Evolutionary conservation across 1,140 invertebrate genomes (phyloP).

Genomic region (Coptotermes formosanus): DNA sequence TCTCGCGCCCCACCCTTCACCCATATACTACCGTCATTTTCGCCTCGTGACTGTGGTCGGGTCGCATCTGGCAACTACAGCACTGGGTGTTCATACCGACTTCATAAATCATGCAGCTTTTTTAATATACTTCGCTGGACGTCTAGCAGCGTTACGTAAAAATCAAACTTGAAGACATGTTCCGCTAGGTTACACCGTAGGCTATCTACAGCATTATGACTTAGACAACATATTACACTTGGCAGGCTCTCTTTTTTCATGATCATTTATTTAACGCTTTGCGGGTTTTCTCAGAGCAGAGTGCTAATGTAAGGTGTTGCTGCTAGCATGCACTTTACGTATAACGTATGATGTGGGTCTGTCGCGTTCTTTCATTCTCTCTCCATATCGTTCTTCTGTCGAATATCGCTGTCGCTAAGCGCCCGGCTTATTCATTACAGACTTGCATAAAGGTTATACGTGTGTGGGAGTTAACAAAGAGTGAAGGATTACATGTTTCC

Average conservation of each 20-base stretch:
- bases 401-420: no score
- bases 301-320: no score
- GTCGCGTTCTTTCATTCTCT: no score
- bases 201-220: neutral
- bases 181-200: neutral
- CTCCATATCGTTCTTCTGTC: no score
- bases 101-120: conserved; percentile 13
- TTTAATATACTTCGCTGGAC: conserved; percentile 10
- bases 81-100: neutral
- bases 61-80: conserved; percentile 8
- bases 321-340: no score
- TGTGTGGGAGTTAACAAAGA: no score
- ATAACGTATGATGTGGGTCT: no score
- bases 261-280: neutral
- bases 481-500: no score
- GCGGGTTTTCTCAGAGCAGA: no score
- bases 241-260: neutral
- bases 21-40: neutral
- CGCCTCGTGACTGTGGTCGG: neutral
- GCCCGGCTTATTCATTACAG: no score
- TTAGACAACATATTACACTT: neutral
- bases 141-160: neutral
- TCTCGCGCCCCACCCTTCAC: neutral
- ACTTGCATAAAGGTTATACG: no score
- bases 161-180: neutral